Evolutionary conservation across 1,140 invertebrate genomes (phyloP).

Genomic region (Eupristina koningsbergeri): DNA sequence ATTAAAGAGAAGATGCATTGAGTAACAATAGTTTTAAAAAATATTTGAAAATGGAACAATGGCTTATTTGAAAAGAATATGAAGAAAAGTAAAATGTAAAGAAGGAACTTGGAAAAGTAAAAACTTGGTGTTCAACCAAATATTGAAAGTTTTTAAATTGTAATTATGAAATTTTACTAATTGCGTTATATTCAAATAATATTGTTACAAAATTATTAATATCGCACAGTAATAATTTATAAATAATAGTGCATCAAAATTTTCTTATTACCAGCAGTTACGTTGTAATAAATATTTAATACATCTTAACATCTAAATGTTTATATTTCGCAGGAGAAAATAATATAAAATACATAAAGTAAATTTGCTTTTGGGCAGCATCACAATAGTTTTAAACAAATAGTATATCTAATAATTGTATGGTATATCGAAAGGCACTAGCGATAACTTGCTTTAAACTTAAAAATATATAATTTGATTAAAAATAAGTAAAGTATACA

Average conservation of each 20-base stretch:
- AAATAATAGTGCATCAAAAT: constrained; percentile 5
- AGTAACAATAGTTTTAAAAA: constrained; percentile 39
- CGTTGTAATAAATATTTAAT: background rate
- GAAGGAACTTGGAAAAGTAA: background rate
- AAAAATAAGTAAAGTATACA: too few relatives aligned
- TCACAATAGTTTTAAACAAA: constrained; percentile 11
- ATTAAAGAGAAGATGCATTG: constrained; percentile 36
- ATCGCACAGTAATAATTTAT: background rate
- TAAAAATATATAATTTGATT: background rate
- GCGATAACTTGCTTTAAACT: background rate
- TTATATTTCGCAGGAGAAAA: background rate
- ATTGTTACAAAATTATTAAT: constrained; percentile 8
- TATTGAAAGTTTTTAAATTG: constrained; percentile 3
- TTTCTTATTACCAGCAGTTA: background rate
- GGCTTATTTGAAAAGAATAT: too few relatives aligned
- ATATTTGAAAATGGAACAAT: constrained; percentile 22
- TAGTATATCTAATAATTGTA: background rate
- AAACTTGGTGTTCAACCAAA: background rate
- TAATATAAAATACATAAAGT: constrained; percentile 25
- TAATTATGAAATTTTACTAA: constrained; percentile 1
- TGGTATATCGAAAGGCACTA: constrained; percentile 28
- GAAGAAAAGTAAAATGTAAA: too few relatives aligned
- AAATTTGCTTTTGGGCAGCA: constrained; percentile 13
- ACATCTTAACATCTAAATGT: background rate
- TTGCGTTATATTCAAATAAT: constrained; percentile 17